Evolutionary conservation across 2,113 vertebrate species (phyloP).

Genomic region (Trinectes maculatus): DNA sequence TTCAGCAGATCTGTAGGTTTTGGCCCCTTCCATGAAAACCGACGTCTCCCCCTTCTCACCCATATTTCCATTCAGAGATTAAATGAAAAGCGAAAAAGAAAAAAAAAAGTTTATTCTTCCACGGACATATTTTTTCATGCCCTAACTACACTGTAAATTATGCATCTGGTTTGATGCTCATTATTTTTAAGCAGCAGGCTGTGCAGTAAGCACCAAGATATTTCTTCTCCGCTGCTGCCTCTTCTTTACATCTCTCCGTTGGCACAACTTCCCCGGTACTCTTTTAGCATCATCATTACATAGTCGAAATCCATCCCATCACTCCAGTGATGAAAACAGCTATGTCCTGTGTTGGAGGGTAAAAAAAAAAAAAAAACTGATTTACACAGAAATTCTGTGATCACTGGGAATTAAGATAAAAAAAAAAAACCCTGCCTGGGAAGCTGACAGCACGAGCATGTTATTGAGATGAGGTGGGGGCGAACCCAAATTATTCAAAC

Average conservation of each 20-base stretch:
- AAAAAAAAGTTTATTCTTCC: neutral
- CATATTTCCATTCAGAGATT: constrained; percentile 9
- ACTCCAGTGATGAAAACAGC: constrained; percentile 47
- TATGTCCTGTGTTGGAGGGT: constrained; percentile 28
- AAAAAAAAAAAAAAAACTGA: constrained; percentile 49
- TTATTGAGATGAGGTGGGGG: neutral
- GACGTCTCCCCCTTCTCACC: neutral
- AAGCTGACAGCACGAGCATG: constrained; percentile 29
- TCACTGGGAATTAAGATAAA: constrained; percentile 56
- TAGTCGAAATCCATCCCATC: constrained; percentile 54
- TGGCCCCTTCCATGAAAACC: neutral
- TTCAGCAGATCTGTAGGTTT: constrained; percentile 1
- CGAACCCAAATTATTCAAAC: constrained; percentile 39
- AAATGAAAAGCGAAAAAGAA: neutral
- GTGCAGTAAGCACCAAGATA: constrained; percentile 8
- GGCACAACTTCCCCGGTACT: constrained; percentile 29
- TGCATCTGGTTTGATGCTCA: constrained; percentile 61
- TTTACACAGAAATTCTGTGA: constrained; percentile 56
- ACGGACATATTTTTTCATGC: constrained; percentile 46
- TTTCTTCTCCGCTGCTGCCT: constrained; percentile 13
- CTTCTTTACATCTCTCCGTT: constrained; percentile 8
- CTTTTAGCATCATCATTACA: constrained; percentile 58
- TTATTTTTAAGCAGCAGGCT: constrained; percentile 54
- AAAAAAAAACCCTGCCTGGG: constrained; percentile 23
- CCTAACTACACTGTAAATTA: constrained; percentile 65